These are phyloP conservation scores for Cosmopolites sordidus DNA, from an alignment of 2,888 invertebrate genomes.

Conservation along the genomic window DNA sequence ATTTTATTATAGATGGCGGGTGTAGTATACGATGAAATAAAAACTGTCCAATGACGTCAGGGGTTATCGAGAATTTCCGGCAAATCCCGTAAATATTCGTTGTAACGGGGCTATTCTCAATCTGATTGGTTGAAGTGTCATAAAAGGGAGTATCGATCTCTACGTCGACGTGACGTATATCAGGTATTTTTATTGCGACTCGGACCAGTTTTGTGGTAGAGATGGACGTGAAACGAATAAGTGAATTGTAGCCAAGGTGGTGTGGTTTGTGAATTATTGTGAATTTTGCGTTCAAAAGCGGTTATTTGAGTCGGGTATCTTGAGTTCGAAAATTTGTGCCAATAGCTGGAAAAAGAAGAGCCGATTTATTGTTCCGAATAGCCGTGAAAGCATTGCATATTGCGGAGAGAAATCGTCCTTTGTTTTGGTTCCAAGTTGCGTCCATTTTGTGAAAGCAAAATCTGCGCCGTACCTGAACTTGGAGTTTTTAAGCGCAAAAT, in stretches of 20 bases:
- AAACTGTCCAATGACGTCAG: too few relatives aligned
- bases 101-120: too few relatives aligned
- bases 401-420: conserved; percentile 38
- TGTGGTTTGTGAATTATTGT: conserved; percentile 29
- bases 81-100: too few relatives aligned
- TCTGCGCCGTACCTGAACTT: conserved; percentile 34
- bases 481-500: conserved; percentile 43
- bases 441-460: conserved; percentile 47
- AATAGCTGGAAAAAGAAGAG: conserved; percentile 26
- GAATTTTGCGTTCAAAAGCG: conserved; percentile 43
- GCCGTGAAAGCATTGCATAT: conserved; percentile 32
- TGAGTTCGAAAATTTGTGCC: conserved; percentile 31
- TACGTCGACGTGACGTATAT: conserved; percentile 12
- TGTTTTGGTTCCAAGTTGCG: conserved; percentile 43
- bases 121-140: background rate
- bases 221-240: conserved; percentile 16
- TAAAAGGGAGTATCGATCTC: conserved; percentile 6
- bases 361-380: conserved; percentile 21
- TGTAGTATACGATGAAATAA: too few relatives aligned
- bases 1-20: too few relatives aligned
- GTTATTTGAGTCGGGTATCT: conserved; percentile 27
- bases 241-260: conserved; percentile 24
- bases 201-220: conserved; percentile 8
- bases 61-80: too few relatives aligned
- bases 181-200: conserved; percentile 10